phyloP scores from a whole-genome alignment of 2,113 vertebrate genomes.

The Mus pahari region DNA sequence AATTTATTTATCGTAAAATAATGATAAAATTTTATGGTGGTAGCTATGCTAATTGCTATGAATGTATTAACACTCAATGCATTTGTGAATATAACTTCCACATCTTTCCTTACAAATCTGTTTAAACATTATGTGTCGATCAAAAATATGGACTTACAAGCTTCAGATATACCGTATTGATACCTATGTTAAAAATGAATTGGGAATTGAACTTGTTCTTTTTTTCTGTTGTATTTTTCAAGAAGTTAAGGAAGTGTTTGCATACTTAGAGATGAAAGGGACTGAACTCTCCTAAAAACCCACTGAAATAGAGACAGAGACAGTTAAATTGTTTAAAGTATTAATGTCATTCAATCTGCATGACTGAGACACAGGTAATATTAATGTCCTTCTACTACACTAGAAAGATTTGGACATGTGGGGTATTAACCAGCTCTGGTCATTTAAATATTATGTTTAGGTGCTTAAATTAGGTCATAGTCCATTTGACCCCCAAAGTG shows the following conservation, averaged over 20 bases:
- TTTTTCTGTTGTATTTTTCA: background rate
- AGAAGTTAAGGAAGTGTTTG: background rate
- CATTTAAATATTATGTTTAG: background rate
- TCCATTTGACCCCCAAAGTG: background rate
- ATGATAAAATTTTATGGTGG: background rate
- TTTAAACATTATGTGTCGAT: background rate
- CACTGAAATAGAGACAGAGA: background rate
- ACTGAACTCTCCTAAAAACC: background rate
- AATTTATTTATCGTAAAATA: background rate
- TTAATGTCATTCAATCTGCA: background rate
- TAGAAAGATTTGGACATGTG: background rate
- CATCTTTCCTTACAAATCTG: background rate
- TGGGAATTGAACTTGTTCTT: background rate
- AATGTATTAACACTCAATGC: background rate
- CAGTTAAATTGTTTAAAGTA: background rate
- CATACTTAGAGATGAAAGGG: background rate
- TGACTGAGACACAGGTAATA: background rate
- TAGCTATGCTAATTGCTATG: background rate
- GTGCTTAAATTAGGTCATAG: background rate
- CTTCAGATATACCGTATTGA: background rate
- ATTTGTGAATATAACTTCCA: background rate
- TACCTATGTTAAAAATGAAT: background rate
- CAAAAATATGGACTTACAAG: background rate
- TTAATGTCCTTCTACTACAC: no score
- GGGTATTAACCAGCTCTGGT: background rate